These are phyloP conservation scores for Chaetops frenatus DNA, from an alignment of 2,113 vertebrate genomes.

Conservation along the genomic window DNA sequence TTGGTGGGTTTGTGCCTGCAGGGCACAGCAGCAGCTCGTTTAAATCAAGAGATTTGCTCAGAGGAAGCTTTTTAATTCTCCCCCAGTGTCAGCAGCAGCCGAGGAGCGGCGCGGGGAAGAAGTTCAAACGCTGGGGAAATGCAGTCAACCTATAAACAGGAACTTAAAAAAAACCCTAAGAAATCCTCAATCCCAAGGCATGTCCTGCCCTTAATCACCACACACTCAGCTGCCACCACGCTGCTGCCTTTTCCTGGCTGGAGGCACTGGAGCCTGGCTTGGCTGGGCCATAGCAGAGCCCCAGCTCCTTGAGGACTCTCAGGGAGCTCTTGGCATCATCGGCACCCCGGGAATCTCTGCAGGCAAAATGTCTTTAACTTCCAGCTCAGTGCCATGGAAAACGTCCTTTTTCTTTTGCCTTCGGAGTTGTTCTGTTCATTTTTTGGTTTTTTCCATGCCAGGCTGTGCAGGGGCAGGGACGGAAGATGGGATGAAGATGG, in stretches of 20 bases:
- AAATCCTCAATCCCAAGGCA: background rate
- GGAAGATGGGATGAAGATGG: accelerated
- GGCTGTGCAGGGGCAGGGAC: background rate
- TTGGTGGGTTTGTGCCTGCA: background rate
- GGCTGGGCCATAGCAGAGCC: background rate
- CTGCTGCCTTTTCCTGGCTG: background rate
- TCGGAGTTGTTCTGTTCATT: accelerated
- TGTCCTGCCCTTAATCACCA: slow-evolving; percentile 28
- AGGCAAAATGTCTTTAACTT: background rate
- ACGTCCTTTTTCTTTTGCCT: background rate
- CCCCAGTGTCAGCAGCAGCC: background rate
- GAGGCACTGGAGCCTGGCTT: background rate
- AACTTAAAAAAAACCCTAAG: background rate
- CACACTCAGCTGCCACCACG: accelerated
- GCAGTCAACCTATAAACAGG: slow-evolving; percentile 43
- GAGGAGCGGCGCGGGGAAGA: background rate
- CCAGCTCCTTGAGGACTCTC: background rate
- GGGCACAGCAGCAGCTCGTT: background rate
- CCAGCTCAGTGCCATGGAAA: background rate
- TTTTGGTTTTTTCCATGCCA: background rate
- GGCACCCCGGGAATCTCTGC: background rate
- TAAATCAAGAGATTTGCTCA: background rate
- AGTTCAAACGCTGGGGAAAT: slow-evolving; percentile 43
- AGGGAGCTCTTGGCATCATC: background rate
- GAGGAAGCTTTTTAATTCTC: slow-evolving; percentile 45